These are phyloP conservation scores for Enteromius mattozi DNA, from an alignment of 2,797 vertebrate species.

Conservation along the genomic window DNA sequence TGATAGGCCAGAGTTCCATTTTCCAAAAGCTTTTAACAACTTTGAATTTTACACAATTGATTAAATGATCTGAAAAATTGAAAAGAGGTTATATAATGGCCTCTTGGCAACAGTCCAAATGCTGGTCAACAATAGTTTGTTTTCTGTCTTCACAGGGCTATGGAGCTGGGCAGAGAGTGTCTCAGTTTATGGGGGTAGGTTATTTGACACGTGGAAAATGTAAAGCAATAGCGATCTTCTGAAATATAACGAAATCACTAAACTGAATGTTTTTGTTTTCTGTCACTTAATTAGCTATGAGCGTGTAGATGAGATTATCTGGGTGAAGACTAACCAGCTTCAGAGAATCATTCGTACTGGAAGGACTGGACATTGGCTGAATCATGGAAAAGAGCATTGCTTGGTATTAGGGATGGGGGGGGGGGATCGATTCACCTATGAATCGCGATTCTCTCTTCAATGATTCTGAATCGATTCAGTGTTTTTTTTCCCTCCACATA, in stretches of 20 bases:
- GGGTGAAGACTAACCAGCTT: constrained; percentile 96
- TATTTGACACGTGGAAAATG: background rate
- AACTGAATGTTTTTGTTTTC: constrained; percentile 11
- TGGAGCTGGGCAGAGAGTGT: constrained; percentile 93
- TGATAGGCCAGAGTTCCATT: background rate
- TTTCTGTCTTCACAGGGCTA: constrained; percentile 78
- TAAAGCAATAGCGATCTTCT: background rate
- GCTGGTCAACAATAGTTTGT: background rate
- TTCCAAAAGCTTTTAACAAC: background rate
- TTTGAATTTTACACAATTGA: background rate
- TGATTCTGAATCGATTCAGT: too few species aligned
- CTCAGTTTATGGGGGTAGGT: constrained; percentile 93
- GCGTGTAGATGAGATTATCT: constrained; percentile 93
- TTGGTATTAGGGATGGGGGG: constrained; percentile 63
- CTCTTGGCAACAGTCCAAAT: background rate
- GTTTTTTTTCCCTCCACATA: too few species aligned
- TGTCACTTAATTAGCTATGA: constrained; percentile 81
- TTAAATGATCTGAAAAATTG: background rate
- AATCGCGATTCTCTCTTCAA: too few species aligned
- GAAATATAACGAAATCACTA: background rate
- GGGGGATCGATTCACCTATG: too few species aligned
- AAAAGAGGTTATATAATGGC: constrained; percentile 6
- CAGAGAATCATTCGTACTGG: constrained; percentile 94
- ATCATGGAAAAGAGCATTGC: constrained; percentile 94
- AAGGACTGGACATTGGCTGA: constrained; percentile 92